Base-by-base conservation (phyloP, 1,140 invertebrate genomes). In the Diorhabda elongata region DNA sequence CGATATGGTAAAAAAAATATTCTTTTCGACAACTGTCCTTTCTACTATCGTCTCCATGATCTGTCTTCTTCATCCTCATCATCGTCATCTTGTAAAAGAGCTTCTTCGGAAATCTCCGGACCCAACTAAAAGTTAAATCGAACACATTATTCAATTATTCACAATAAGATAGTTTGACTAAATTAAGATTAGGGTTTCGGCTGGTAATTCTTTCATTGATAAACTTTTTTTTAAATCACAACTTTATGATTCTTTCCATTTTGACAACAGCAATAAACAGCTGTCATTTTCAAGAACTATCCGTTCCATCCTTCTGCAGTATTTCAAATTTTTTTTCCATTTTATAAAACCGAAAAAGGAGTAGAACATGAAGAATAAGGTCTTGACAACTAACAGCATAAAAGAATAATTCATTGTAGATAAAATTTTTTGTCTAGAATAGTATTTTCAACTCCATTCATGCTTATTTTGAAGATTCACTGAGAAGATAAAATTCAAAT, bases 41-140 rank as follows among this genome's bases (percentile, higher is more conserved):
- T 52, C 26, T 52, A 71, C 77, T 84, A 88, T 83, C 86, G 85
- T 64, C 86, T 81, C 87, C 87, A 89, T 4, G 84, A 84, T 58
- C 80, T 81, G 77, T 82, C 86, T 78, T 82, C 84, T 68, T 87
- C 86, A 42, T 88, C 87, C 60, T 89, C 86, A 44, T 88, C 87
- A 62, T 88, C 87, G 63, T 87, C 86, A 67, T 85, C 85, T 66
- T 84, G 81, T 3, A 83, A 69, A 4, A 83, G 77, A 11, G 78
- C 78, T 66, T 82, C 82, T 61, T 82, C 81, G 2, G 81, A 77
- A 59, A 81, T 69, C 57, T 80, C 79, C 2, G 77, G 75, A 44
- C 75, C 75, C 41, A 81, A 43, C 75, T 78, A 62, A 3, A 70
- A 58, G 42, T 9, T 42, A 44, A 47, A 59, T 60, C 2, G 60